These are phyloP conservation scores for Ptiloglossa arizonensis DNA, from an alignment of 1,140 invertebrate genomes.

Conservation along the genomic window DNA sequence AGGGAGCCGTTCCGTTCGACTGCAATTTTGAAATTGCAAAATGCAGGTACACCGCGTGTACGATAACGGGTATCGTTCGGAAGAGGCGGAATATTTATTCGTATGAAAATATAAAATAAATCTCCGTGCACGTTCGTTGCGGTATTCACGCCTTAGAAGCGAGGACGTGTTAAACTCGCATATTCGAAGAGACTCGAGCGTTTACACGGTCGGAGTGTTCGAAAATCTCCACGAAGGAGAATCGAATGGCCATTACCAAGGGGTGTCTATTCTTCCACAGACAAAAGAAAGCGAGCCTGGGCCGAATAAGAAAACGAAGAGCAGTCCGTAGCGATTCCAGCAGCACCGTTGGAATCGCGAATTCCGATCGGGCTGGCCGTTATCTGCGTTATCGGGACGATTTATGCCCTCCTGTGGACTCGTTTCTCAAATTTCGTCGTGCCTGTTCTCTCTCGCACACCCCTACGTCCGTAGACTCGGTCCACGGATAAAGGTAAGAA, in stretches of 20 bases:
- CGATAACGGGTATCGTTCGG: no score
- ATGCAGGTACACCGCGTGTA: no score
- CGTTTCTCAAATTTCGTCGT: conserved; percentile 74
- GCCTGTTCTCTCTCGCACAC: conserved; percentile 49
- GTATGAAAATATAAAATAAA: no score
- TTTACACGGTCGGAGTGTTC: neutral
- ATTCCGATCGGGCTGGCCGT: conserved; percentile 38
- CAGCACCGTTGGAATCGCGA: conserved; percentile 31
- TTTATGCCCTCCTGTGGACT: conserved; percentile 54
- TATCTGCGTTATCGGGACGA: conserved; percentile 60
- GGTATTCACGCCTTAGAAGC: no score
- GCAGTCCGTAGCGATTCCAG: neutral
- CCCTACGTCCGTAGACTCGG: conserved; percentile 43
- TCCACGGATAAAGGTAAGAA: conserved; percentile 59
- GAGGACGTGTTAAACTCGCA: conserved; percentile 1
- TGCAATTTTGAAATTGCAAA: no score
- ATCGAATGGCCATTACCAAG: neutral
- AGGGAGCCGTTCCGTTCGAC: no score
- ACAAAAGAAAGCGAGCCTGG: conserved; percentile 7
- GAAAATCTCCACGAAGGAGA: neutral
- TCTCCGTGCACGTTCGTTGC: no score
- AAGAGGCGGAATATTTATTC: no score
- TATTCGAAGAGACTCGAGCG: neutral
- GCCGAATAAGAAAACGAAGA: conserved; percentile 17
- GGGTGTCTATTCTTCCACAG: conserved; percentile 7